A percentile compares a stretch with the other conserved stretches of the same genome.
Evolutionary conservation across 2,888 invertebrate genomes (phyloP).

Genomic region (Cremastinae sp.): DNA sequence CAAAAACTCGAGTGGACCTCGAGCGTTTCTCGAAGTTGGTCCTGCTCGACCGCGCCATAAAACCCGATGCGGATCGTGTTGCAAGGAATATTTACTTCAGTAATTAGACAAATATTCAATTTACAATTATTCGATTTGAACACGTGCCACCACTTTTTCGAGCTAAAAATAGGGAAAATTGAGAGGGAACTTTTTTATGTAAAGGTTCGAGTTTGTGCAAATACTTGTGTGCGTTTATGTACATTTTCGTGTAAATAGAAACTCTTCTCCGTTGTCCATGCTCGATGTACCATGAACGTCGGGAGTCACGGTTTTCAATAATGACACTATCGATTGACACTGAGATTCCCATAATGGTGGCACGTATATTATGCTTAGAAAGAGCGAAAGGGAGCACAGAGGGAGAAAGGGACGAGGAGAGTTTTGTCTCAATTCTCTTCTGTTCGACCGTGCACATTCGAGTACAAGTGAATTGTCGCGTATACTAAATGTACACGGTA

Average conservation of each 20-base stretch:
- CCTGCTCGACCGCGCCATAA: slow-evolving; percentile 21
- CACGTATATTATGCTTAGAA: slow-evolving; percentile 28
- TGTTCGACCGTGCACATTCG: too few species aligned
- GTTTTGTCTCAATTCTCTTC: too few species aligned
- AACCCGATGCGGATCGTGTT: slow-evolving; percentile 18
- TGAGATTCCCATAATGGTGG: slow-evolving; percentile 57
- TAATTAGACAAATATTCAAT: neutral
- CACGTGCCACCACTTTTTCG: neutral
- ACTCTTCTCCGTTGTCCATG: slow-evolving; percentile 14
- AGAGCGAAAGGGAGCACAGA: slow-evolving; percentile 13
- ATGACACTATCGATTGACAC: slow-evolving; percentile 68
- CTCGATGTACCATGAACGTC: slow-evolving; percentile 21
- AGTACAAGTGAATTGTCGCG: too few species aligned
- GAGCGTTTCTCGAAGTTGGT: slow-evolving; percentile 29
- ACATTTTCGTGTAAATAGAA: slow-evolving; percentile 2
- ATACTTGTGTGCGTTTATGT: neutral
- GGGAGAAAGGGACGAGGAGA: neutral
- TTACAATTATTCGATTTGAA: neutral
- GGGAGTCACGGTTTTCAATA: slow-evolving; percentile 65
- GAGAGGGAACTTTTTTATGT: slow-evolving; percentile 2
- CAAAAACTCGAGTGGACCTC: too few species aligned
- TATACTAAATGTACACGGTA: neutral
- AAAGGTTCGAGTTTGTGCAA: neutral
- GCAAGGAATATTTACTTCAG: neutral
- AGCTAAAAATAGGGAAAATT: neutral